phyloP scores from a whole-genome alignment of 2,797 vertebrate genomes.

The Chiloscyllium punctatum region DNA sequence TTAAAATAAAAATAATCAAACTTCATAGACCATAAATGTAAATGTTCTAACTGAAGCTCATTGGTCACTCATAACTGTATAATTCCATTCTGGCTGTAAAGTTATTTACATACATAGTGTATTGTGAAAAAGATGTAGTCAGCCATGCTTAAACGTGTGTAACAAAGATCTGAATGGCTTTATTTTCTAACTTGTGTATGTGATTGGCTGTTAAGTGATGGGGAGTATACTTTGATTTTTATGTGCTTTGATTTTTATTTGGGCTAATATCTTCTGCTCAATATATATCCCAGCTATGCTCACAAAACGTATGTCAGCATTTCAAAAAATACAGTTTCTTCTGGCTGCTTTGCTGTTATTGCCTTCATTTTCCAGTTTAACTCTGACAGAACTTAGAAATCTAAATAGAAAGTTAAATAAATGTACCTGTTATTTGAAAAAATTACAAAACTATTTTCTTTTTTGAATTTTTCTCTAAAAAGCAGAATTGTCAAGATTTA shows the following conservation, averaged over 20 bases:
- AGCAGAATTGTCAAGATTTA: neutral
- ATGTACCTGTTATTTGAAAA: neutral
- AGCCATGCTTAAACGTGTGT: neutral
- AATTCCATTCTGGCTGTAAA: neutral
- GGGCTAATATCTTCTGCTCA: neutral
- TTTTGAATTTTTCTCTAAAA: neutral
- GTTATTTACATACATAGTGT: neutral
- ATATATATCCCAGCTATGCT: neutral
- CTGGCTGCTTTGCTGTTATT: neutral
- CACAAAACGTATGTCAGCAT: neutral
- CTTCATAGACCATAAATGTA: neutral
- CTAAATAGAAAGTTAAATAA: neutral
- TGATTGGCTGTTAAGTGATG: neutral
- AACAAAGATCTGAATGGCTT: neutral
- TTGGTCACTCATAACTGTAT: neutral
- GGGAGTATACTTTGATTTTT: neutral
- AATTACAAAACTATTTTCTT: neutral
- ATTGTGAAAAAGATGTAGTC: neutral
- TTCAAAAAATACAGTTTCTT: neutral
- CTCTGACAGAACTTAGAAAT: neutral
- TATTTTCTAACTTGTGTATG: neutral
- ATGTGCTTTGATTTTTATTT: neutral
- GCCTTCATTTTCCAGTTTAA: neutral
- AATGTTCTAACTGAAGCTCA: conserved; percentile 2
- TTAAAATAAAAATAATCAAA: neutral